Base-by-base conservation (phyloP, 2,888 invertebrate genomes). In the Sarcophaga caerulescens region DNA sequence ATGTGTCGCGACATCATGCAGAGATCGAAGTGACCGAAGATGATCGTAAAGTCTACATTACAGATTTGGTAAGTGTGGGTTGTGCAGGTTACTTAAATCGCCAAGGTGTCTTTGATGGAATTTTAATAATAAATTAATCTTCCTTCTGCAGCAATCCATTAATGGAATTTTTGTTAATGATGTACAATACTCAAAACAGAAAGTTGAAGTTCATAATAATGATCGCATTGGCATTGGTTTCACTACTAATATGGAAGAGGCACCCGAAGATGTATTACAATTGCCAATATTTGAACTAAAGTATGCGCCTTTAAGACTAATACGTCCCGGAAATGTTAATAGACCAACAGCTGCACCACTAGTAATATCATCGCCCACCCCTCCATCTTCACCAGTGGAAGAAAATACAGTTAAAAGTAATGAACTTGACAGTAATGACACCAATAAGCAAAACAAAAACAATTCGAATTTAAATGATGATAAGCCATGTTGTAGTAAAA, bases 141-240 rank as follows among this genome's bases (percentile, higher is more conserved):
- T 60, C 10, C 59, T 76, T 76, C 66, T 35, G 17, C 81, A 57
- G 57, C n/a, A 75, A 71, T 81, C 74, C 44, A 57, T 83, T 23
- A 93, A 93, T 88, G 93, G 93, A 0, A 87, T 92, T 2, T 93
- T 83, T 70, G 88, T 92, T 3, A 93, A 77, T 17, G 79, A 78
- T 8, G 23, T 5, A 11, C 79, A 74, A 19, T 74, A 90, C 4
- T 66, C 82, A 19, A 70, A 76, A n/a, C 23, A 23, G 1, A 75
- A 25, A 0, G 19, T 79, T 4, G 62, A 21, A 1, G 62, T 85
- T 0, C 44, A 35, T 3, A 85, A 71, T 6, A 90, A 90, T 1
- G 91, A 92, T 69, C 63, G 71, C 17, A 89, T 92, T 21, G 89
- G 91, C 0, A 88, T 92, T 19, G 92, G 92, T 0, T 89, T 90